A percentile compares a stretch with the other conserved stretches of the same genome.
Conservation (phyloP, 2,888 invertebrate genomes). For the Drosophila fulvimacula region DNA sequence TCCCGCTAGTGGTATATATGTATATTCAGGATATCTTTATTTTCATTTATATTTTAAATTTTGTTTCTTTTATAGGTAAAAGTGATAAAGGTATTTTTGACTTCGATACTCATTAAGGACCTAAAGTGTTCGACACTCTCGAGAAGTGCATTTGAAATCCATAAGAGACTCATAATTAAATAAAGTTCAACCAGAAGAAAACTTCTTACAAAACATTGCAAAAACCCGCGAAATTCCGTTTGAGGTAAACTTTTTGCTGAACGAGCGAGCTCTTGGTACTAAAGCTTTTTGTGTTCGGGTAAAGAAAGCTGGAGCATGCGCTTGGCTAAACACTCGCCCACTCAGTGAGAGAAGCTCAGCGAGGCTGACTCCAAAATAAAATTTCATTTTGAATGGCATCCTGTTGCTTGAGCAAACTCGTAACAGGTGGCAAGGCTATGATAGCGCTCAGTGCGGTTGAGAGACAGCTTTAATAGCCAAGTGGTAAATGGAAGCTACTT, state of each 20-base stretch:
- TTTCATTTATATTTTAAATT: too few species aligned
- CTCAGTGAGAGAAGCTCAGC: conserved; percentile 6
- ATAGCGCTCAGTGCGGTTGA: conserved; percentile 23
- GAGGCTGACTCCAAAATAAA: conserved; percentile 37
- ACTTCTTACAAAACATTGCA: background rate
- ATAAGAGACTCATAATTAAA: background rate
- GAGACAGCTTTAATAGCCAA: conserved; percentile 59
- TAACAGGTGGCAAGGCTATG: conserved; percentile 81
- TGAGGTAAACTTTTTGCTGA: background rate
- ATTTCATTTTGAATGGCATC: conserved; percentile 76
- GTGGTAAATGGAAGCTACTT: conserved; percentile 11
- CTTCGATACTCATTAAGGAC: too few species aligned
- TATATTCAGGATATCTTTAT: too few species aligned
- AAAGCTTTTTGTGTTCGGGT: conserved; percentile 21
- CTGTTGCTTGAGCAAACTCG: conserved; percentile 77
- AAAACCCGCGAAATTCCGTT: conserved; percentile 13
- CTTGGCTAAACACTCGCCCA: conserved; percentile 15
- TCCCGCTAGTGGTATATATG: too few species aligned
- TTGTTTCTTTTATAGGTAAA: too few species aligned
- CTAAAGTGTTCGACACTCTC: background rate
- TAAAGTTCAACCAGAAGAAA: background rate
- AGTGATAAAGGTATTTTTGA: too few species aligned
- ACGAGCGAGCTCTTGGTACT: background rate
- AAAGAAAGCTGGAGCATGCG: conserved; percentile 33
- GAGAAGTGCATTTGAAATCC: background rate